Evolutionary conservation across 2,113 vertebrate species (phyloP), one percentile per base, ranked within the genome.

Genomic region (Eretmochelys imbricata): DNA sequence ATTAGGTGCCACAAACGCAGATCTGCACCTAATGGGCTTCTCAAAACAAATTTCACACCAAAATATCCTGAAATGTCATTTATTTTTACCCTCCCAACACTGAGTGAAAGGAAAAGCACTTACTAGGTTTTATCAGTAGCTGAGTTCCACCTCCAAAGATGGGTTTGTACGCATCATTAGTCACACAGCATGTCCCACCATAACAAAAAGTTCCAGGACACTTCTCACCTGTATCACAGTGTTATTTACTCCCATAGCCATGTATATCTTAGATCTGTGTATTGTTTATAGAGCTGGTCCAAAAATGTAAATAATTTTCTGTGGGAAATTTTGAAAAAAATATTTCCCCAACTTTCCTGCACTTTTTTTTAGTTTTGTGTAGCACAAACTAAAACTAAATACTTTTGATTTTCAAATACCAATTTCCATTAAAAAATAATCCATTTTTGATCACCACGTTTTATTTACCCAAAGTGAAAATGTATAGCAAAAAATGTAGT

Each of bases 131-230:
- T 86, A 97, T 87, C 85, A 91, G 80, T 53, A 98, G 91, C 78
- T 89, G 83, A 38, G 96, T 97, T 78, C 96, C 93, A 22, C 88
- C 80, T 95, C 96, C 97, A 87, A 96, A 96, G 93, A 90, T 19
- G 22, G 91, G 69, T 8, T 6, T 24, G 1, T 8, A 8, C 29
- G 1, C 6, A 54, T 88, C 95, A 88, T 85, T 46, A 79, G 93
- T 57, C 85, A 62, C 97, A 97, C 96, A 95, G 95, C 90, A 78
- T 75, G 57, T 79, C 35, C 29, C 75, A 87, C 89, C 57, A 25
- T 51, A 78, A 93, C 95, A 88, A 89, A 95, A 94, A 95, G 78
- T 3, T 27, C 57, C n/a, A 62, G 35, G 46, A 8, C 54, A 42
- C 55, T n/a, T 79, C 79, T 59, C 12, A 25, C n/a, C 29, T 42